Evolutionary conservation across 2,113 vertebrate genomes (phyloP), one percentile per base, ranked within the genome.

Genomic region (Caracal caracal): DNA sequence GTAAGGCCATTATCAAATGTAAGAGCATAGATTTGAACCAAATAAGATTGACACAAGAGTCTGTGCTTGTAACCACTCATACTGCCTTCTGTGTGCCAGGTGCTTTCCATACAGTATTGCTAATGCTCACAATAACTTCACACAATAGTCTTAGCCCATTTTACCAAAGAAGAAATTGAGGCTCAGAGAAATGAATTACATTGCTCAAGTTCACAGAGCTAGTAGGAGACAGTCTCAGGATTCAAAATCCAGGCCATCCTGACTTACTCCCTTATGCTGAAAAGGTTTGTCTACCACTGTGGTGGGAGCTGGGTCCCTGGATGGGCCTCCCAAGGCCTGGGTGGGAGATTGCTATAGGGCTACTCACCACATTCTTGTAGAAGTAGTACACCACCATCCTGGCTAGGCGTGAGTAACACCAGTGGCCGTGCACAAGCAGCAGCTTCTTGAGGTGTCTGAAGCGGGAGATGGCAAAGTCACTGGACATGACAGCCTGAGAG

Each of bases 321-420:
- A 22, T 30, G 51, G 33, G 65, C 49, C n/a, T 20, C 1, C 17
- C 17, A 15, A 1, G 19, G 33, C 1, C 22, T 1, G 3, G 5
- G 28, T 1, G 8, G 56, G 28, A 47, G 24, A 30, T 6, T 11
- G 1, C 16, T 1, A 2, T 0, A 10, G 49, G 51, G 76, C 7
- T 30, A 94, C 99, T 99, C 97, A 99, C 99, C 99, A 99, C 99
- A 9, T 99, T 99, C 99, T 99, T 99, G 95, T 99, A 99, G 98
- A 99, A 99, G 98, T 99, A 99, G 95, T 99, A 99, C 93, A 99
- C 99, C 96, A 99, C 99, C 99, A 99, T 99, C 97, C 99, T 99
- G 88, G 99, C 99, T 96, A 99, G 97, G 33, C 99, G 99, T 0
- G 98, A 97, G 90, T 99, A 99, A 97, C 99, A 99, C 99, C 99